Percentiles rank a stretch among this genome's conserved stretches.
These are phyloP conservation scores for Trissolcus brochymenae DNA, from an alignment of 2,888 invertebrate species.

Conservation along the genomic window DNA sequence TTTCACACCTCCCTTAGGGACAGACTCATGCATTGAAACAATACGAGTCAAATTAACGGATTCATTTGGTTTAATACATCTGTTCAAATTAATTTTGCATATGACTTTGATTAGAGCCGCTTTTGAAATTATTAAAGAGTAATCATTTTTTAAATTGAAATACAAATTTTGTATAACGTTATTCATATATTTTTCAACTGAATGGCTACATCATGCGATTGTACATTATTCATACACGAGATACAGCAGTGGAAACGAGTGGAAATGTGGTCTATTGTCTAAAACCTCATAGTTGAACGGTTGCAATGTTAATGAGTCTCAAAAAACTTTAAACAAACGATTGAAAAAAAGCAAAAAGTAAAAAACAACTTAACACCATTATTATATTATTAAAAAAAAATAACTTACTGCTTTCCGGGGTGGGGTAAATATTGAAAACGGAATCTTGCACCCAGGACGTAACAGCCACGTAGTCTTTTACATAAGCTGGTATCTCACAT, in stretches of 20 bases:
- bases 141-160: not conserved
- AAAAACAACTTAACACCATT: no score
- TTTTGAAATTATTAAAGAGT: not conserved
- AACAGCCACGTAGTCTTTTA: slow-evolving; percentile 90
- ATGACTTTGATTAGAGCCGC: not conserved
- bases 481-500: slow-evolving; percentile 92
- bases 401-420: slow-evolving; percentile 82
- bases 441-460: slow-evolving; percentile 94
- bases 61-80: not conserved
- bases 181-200: no score
- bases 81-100: not conserved
- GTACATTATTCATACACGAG: not conserved
- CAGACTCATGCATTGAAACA: not conserved
- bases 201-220: no score
- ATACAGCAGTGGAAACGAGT: slow-evolving; percentile 3
- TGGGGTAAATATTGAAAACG: slow-evolving; percentile 86
- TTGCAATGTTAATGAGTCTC: slow-evolving; percentile 29
- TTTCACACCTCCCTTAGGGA: slow-evolving; percentile 16
- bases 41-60: not conserved
- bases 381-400: slow-evolving; percentile 10
- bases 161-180: no score
- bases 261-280: slow-evolving; percentile 30
- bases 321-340: slow-evolving; percentile 38
- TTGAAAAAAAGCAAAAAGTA: slow-evolving; percentile 30
- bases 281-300: slow-evolving; percentile 35